Base-by-base conservation (phyloP, 2,888 invertebrate species). In the Calameuta idolon region DNA sequence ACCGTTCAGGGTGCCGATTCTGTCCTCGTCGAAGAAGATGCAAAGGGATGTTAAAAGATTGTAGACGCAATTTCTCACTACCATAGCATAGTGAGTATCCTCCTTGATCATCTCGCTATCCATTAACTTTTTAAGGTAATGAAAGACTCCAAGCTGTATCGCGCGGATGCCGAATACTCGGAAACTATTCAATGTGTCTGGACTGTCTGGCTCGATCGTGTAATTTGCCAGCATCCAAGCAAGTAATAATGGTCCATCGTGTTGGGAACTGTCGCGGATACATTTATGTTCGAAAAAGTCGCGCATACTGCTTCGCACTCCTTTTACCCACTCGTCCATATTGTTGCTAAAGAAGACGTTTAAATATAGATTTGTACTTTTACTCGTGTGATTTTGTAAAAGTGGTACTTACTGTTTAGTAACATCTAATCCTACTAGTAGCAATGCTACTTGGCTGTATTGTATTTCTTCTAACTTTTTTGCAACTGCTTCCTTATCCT, bases 141-240 rank as follows among this genome's bases (percentile, higher is more conserved):
- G 84, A 75, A 92, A 92, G 12, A 91, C 92, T 40, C 91, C 86
- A 0, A 91, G 86, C 69, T 91, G 90, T 75, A 91, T 85, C 0
- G 92, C 91, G 79, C 87, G 85, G 12, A 91, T 85, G 1, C 91
- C 92, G 74, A 91, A 91, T 0, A 87, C 86, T 78, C 87, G 85
- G 40, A 88, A 91, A 40, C 85, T 83, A 77, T 83, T 89, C n/a
- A 91, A 80, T 0, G 80, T 83, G 35, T 91, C 91, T 0, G 82
- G 76, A 77, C 89, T 89, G 12, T 91, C 90, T 1, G 88, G 81
- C 76, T 91, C 91, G 34, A 89, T 85, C 0, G 88, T 88, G 76
- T 90, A 91, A 82, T 91, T 92, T 1, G 87, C 89, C 55, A 92
- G 75, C 92, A 92, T 92, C 92, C 92, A 92, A 0, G 90, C 89